Percentiles rank a stretch among this genome's conserved stretches.
These are phyloP conservation scores for Rhorus exstirpatorius DNA, from an alignment of 2,888 invertebrate genomes.

Conservation along the genomic window DNA sequence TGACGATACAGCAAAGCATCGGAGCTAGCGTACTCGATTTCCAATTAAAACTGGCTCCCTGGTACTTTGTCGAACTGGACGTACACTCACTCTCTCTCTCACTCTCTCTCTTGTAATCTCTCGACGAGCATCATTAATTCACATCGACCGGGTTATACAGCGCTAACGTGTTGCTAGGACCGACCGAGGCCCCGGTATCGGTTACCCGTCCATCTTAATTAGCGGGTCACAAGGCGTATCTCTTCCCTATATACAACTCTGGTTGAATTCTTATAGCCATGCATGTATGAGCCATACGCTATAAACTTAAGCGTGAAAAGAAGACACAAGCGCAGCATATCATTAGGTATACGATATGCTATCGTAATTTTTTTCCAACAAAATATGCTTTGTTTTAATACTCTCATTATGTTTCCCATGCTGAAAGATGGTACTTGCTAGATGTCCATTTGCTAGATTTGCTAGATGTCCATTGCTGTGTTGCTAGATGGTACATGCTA, in stretches of 20 bases:
- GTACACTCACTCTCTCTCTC: constrained; percentile 42
- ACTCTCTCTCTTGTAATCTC: constrained; percentile 21
- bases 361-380: too few relatives aligned
- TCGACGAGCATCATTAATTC: constrained; percentile 76
- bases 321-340: background rate
- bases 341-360: background rate
- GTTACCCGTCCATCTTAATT: constrained; percentile 78
- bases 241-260: constrained; percentile 18
- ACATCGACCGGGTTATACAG: constrained; percentile 48
- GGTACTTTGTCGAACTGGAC: constrained; percentile 64
- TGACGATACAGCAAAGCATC: constrained; percentile 30
- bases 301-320: background rate
- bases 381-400: too few relatives aligned
- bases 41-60: constrained; percentile 68
- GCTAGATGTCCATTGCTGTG: too few relatives aligned
- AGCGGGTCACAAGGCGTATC: constrained; percentile 69
- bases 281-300: background rate
- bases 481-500: too few relatives aligned
- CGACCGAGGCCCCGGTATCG: constrained; percentile 46
- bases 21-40: constrained; percentile 65
- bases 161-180: constrained; percentile 7
- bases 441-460: too few relatives aligned
- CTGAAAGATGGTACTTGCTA: too few relatives aligned
- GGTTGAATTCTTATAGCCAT: background rate
- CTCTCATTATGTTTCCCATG: too few relatives aligned